phyloP scores from a whole-genome alignment of 64 coral and sea anemone genomes.

The Cladopsammia gracilis region DNA sequence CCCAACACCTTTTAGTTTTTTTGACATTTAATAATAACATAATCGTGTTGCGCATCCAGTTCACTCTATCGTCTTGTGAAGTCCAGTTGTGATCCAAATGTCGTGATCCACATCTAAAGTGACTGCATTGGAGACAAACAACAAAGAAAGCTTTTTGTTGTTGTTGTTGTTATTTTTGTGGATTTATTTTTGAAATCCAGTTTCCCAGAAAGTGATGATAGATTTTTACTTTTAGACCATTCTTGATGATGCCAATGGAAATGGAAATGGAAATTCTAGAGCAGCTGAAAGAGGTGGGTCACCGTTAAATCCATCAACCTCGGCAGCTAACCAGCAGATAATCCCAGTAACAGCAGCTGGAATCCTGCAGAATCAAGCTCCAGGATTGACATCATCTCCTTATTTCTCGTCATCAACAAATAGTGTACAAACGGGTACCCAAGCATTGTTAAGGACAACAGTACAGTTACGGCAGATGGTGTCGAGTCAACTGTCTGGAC shows the following conservation, averaged over 20 bases:
- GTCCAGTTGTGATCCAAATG: too few species aligned
- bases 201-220: background rate
- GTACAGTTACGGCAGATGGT: conserved; percentile 21
- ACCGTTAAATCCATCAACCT: background rate
- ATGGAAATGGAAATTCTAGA: background rate
- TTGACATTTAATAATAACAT: too few species aligned
- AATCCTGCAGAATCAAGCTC: background rate
- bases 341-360: background rate
- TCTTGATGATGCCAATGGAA: conserved; percentile 25
- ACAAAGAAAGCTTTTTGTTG: too few species aligned
- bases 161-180: too few species aligned
- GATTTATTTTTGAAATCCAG: too few species aligned
- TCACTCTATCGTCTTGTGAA: too few species aligned
- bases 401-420: background rate
- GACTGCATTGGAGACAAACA: too few species aligned
- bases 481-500: background rate
- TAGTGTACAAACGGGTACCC: background rate
- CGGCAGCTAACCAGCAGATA: background rate
- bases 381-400: background rate
- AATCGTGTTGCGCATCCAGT: too few species aligned
- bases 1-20: too few species aligned
- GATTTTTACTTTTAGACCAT: conserved; percentile 36
- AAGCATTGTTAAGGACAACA: background rate
- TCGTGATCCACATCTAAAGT: too few species aligned
- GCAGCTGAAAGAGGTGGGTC: background rate